Percentiles rank a stretch among this genome's conserved stretches.
Evolutionary conservation across 2,113 vertebrate genomes (phyloP).

Genomic region (Tetrao urogallus): DNA sequence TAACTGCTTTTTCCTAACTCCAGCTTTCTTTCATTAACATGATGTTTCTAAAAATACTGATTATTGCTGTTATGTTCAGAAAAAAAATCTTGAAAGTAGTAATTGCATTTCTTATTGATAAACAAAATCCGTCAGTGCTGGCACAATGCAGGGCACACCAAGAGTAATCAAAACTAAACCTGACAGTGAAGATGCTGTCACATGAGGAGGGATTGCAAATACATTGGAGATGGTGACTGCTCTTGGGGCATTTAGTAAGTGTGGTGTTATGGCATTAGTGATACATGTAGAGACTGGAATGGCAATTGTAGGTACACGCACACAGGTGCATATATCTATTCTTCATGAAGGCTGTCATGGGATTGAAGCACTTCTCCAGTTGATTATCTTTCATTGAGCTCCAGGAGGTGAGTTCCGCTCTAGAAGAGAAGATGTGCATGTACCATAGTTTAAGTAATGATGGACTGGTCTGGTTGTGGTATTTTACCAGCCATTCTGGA

Average conservation of each 20-base stretch:
- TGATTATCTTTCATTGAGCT: not conserved
- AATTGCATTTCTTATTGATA: not conserved
- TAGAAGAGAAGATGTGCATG: not conserved
- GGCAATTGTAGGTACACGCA: not conserved
- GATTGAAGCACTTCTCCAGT: not conserved
- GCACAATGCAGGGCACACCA: not conserved
- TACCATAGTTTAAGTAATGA: not conserved
- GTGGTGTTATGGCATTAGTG: not conserved
- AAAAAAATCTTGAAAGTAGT: not conserved
- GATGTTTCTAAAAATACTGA: not conserved
- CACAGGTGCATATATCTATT: fast-evolving
- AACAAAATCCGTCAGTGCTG: not conserved
- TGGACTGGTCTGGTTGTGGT: not conserved
- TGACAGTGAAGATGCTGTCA: not conserved
- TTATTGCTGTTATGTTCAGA: not conserved
- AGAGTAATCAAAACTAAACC: not conserved
- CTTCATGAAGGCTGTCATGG: not conserved
- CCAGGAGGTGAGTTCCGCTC: not conserved
- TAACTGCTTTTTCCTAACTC: not conserved
- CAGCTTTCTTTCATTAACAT: not conserved
- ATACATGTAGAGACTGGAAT: not conserved
- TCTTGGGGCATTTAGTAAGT: not conserved
- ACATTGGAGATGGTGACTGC: not conserved
- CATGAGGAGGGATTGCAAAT: no score
- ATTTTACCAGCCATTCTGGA: not conserved